A percentile compares a stretch with the other conserved stretches of the same genome.
Conservation (phyloP, 1,140 invertebrate species). For the Drosophila ficusphila region DNA sequence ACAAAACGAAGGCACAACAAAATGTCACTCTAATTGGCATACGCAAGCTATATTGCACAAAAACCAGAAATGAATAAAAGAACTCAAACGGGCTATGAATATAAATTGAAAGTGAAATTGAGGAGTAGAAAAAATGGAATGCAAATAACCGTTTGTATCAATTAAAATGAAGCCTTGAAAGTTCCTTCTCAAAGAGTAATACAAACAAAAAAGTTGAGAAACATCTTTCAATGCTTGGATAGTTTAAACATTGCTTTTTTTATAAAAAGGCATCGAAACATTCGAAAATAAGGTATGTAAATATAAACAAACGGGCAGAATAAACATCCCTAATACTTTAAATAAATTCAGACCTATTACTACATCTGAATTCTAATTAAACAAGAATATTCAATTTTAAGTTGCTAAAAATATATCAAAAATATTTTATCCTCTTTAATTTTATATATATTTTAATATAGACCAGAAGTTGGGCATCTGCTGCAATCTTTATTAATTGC, state of each 20-base stretch:
- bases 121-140: neutral
- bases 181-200: no score
- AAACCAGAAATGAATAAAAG: slow-evolving; percentile 3
- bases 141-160: neutral
- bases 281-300: no score
- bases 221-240: no score
- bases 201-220: neutral
- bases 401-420: neutral
- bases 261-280: no score
- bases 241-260: no score
- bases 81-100: neutral
- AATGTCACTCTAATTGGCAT: slow-evolving; percentile 51
- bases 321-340: no score
- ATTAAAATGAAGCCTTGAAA: neutral
- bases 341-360: no score
- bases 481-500: slow-evolving; percentile 39
- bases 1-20: slow-evolving; percentile 26
- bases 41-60: neutral
- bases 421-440: no score
- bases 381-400: neutral
- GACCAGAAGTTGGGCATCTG: neutral
- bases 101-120: slow-evolving; percentile 23
- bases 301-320: no score
- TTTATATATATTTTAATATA: neutral
- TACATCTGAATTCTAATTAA: no score